Conservation (phyloP, 2,113 vertebrate species). For the Brachyhypopomus occidentalis region DNA sequence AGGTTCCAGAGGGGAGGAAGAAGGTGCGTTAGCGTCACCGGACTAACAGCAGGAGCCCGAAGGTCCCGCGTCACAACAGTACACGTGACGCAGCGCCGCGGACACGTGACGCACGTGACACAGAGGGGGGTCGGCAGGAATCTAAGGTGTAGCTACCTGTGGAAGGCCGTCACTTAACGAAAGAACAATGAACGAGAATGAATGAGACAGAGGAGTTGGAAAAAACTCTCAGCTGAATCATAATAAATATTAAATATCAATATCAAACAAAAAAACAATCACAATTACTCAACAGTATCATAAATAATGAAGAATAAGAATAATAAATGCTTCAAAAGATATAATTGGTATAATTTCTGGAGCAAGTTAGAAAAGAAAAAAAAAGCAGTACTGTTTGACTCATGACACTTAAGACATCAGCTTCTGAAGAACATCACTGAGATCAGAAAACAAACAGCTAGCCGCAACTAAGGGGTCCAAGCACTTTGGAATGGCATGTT, state of each 20-base stretch:
- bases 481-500: neutral
- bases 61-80: neutral
- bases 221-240: too few relatives aligned
- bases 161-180: too few relatives aligned
- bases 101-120: too few relatives aligned
- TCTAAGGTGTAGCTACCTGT: too few relatives aligned
- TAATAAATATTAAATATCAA: neutral
- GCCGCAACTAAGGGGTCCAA: neutral
- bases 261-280: too few relatives aligned
- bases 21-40: constrained; percentile 13
- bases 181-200: too few relatives aligned
- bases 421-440: neutral
- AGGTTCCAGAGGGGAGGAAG: neutral
- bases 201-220: too few relatives aligned
- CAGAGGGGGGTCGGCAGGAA: too few relatives aligned
- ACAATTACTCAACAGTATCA: too few relatives aligned
- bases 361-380: neutral
- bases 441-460: neutral
- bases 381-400: neutral
- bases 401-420: neutral
- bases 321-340: too few relatives aligned
- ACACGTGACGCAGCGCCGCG: too few relatives aligned
- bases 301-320: too few relatives aligned
- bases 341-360: neutral
- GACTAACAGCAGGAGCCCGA: constrained; percentile 10